Percentiles rank a stretch among this genome's conserved stretches.
phyloP scores from a whole-genome alignment of 2,797 vertebrate species.

The Tokudaia muenninki region DNA sequence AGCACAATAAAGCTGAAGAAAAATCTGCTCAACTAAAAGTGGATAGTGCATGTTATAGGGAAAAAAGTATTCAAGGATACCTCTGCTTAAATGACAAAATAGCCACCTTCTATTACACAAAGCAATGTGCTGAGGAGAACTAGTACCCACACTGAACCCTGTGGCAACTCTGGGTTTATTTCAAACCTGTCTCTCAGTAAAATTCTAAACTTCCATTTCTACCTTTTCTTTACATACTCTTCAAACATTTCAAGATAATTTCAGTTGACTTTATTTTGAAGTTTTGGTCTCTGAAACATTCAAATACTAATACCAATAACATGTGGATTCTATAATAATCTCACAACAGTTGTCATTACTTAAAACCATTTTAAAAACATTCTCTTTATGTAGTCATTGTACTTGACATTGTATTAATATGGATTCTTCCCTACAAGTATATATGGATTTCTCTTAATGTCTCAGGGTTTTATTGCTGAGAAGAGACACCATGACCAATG shows the following conservation, averaged over 20 bases:
- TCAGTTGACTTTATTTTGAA: conserved; percentile 49
- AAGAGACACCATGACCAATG: not conserved
- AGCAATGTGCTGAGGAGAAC: not conserved
- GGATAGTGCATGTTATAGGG: not conserved
- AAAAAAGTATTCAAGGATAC: not conserved
- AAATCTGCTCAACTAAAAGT: conserved; percentile 38
- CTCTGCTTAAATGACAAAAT: not conserved
- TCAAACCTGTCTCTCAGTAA: conserved; percentile 36
- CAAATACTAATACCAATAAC: conserved; percentile 5
- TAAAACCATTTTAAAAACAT: not conserved
- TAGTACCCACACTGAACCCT: not conserved
- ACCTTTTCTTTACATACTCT: conserved; percentile 48
- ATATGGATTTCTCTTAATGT: not conserved
- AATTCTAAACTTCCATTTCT: not conserved
- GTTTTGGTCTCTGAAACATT: conserved; percentile 41
- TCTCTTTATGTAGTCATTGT: not conserved
- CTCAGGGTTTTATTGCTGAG: not conserved
- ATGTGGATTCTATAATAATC: not conserved
- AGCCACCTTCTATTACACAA: not conserved
- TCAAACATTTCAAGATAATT: conserved; percentile 32
- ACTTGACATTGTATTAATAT: not conserved
- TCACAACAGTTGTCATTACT: conserved; percentile 27
- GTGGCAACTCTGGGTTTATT: not conserved
- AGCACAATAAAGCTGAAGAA: not conserved
- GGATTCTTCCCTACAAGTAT: not conserved